Conservation (phyloP, 1,140 invertebrate species). For the Drosophila suzukii region DNA sequence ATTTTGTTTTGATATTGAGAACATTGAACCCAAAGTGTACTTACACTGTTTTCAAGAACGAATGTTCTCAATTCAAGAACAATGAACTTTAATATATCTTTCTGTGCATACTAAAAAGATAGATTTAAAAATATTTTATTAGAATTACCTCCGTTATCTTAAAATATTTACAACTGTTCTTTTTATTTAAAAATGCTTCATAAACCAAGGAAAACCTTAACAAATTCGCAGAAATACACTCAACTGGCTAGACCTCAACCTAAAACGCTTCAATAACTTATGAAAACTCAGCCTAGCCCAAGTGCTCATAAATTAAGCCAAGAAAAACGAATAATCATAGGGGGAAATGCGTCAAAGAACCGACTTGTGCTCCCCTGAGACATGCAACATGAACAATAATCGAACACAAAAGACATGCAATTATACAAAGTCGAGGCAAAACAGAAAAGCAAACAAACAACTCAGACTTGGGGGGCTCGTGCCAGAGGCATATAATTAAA, state of each 20-base stretch:
- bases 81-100: no score
- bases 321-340: slow-evolving; percentile 1
- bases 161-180: not conserved
- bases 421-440: slow-evolving; percentile 19
- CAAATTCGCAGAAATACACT: not conserved
- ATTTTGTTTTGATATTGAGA: no score
- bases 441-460: slow-evolving; percentile 8
- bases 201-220: not conserved
- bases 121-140: no score
- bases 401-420: slow-evolving; percentile 37
- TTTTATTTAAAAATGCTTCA: not conserved
- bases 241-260: not conserved
- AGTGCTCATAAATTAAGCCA: slow-evolving; percentile 31
- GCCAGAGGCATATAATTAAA: slow-evolving; percentile 49
- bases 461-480: slow-evolving; percentile 41
- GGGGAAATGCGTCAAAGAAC: slow-evolving; percentile 43
- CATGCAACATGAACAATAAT: slow-evolving; percentile 38
- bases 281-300: slow-evolving; percentile 1
- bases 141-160: no score
- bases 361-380: slow-evolving; percentile 13
- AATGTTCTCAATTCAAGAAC: no score
- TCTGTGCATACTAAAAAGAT: no score
- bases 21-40: no score
- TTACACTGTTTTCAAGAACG: no score
- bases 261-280: slow-evolving; percentile 23